Percentiles rank a stretch among this genome's conserved stretches.
Evolutionary conservation across 2,113 vertebrate genomes (phyloP).

Genomic region (Tupaia tana): DNA sequence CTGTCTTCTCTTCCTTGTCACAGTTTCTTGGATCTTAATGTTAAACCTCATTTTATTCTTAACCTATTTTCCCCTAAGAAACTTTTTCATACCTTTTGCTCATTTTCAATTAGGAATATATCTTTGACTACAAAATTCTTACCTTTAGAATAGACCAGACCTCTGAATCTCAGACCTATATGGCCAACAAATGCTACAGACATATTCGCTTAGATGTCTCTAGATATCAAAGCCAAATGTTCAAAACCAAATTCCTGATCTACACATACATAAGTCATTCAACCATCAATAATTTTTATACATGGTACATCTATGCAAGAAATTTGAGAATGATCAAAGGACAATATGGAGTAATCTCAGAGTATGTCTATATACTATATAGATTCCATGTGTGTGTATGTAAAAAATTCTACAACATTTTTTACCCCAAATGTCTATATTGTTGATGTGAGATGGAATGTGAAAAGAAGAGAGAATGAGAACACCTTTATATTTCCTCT

Average conservation of each 20-base stretch:
- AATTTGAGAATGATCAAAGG: background rate
- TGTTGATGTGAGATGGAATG: background rate
- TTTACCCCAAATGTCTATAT: background rate
- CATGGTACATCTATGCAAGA: background rate
- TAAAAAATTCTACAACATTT: background rate
- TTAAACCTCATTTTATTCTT: slow-evolving; percentile 5
- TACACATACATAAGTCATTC: background rate
- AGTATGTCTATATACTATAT: background rate
- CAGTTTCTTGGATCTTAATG: background rate
- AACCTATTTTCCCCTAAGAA: background rate
- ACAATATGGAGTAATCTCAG: background rate
- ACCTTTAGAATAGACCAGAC: background rate
- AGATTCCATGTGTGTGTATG: background rate
- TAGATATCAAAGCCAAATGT: background rate
- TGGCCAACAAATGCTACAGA: background rate
- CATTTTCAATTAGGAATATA: background rate
- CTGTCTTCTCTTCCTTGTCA: background rate
- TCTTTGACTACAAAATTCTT: background rate
- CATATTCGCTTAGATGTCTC: background rate
- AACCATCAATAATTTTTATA: background rate
- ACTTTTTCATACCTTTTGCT: background rate
- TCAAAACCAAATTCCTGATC: background rate
- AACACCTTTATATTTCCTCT: slow-evolving; percentile 21
- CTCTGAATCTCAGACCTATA: background rate
- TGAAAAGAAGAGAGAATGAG: background rate